Evolutionary conservation across 2,113 vertebrate genomes (phyloP), one percentile per base, ranked within the genome.

Genomic region (Vidua chalybeata): DNA sequence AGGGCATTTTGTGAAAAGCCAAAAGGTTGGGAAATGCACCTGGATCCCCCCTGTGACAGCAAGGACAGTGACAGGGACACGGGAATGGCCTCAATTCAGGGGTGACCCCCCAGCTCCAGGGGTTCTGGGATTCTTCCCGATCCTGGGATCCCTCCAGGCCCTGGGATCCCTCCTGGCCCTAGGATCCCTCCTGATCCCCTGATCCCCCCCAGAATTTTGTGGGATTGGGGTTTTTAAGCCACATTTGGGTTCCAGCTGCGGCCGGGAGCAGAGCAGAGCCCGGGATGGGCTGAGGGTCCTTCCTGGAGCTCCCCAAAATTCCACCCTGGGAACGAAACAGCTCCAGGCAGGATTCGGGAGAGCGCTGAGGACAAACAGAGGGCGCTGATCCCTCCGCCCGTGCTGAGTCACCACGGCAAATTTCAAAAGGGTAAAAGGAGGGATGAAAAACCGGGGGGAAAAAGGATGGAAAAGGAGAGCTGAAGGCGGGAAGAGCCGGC

Each of bases 1-100:
- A 0, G 20, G 84, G 11, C 0, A 6, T 6, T 3, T 0, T 21
- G 48, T 49, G 63, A 55, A 68, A 1, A 20, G 19, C 56, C 52
- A 12, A 19, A 62, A 41, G 24, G 21, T 8, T 15, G 51, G 58
- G 39, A 82, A 81, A 73, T 5, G 39, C 11, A 3, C 41, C 35
- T 0, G 0, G 63, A 35, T 6, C 2, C 23, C 17, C 22, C 26
- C 63, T 1, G 1, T 3, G 6, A 13, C 39, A 11, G 35, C 3
- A 9, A 43, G 64, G 69, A 43, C 39, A 19, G 49, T 4, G 11
- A 28, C 41, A 8, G 0, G 12, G 55, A 18, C 0, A 23, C 6
- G 58, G 68, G 27, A n/a, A 22, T 15, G 1, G 4, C 54, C 35
- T 35, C 35, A 35, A 16, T 7, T 56, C 55, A 5, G 14, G 12